Base-by-base conservation (phyloP, 2,888 invertebrate genomes). In the Pharmacophagus antenor region DNA sequence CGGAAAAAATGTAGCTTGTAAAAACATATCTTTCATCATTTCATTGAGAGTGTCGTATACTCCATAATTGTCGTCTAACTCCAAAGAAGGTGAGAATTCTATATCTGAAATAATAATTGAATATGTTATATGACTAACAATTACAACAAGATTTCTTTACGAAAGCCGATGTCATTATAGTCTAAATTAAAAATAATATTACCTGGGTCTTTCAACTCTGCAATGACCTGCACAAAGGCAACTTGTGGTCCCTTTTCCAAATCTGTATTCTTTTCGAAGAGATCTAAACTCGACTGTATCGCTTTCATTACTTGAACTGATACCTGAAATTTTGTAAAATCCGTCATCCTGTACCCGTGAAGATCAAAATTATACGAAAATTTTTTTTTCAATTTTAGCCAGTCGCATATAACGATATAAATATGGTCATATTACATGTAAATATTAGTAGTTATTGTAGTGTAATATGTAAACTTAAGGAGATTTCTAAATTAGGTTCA, bases 151-250 rank as follows among this genome's bases (percentile, higher is more conserved):
- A n/a, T n/a, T n/a, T n/a, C n/a, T 41, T 18, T 6, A 21, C 18
- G 17, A 22, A 6, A n/a, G 18, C 15, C 0, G 22, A 42, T 42
- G 17, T 53, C 7, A 44, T 21, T n/a, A 41, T 44, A 18, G 10
- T 46, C 15, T 6, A 18, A 44, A 17, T 17, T 21, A 1, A 31
- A 31, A 31, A 37, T n/a, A 37, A 37, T 12, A 31, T 46, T 1
- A 91, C 94, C 92, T 27, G 95, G 94, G 65, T 94, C 94, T 65
- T 93, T 93, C 3, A 97, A 87, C 71, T 95, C 94, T 69, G 97
- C 92, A 51, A 92, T 82, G 1, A 97, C 92, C 84, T 96, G 95
- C 82, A 97, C 94, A 42, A 98, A 92, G 0, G 97, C 95, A 7
- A 91, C 77, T 17, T 85, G 74, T 23, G 93, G 92, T 2, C 88